phyloP scores from a whole-genome alignment of 2,888 invertebrate species.

The Perizoma flavofasciatum region DNA sequence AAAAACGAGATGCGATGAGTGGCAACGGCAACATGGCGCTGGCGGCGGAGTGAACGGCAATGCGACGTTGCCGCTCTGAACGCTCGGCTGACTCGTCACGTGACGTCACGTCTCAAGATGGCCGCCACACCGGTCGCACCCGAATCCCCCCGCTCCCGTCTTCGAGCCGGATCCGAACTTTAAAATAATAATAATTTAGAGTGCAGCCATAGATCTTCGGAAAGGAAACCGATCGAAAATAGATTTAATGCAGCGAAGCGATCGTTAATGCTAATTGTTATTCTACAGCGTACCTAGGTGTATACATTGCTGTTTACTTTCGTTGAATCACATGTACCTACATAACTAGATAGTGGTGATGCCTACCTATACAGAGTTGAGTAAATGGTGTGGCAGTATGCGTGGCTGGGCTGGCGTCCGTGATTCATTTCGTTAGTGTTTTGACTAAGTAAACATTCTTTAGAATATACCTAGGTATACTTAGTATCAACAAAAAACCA shows the following conservation, averaged over 20 bases:
- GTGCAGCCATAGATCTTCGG: slow-evolving; percentile 66
- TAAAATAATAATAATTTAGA: slow-evolving; percentile 74
- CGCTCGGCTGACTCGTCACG: slow-evolving; percentile 81
- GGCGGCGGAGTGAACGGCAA: slow-evolving; percentile 41
- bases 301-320: slow-evolving; percentile 71
- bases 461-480: slow-evolving; percentile 7
- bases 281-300: slow-evolving; percentile 62
- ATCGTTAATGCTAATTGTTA: slow-evolving; percentile 74
- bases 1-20: slow-evolving; percentile 39
- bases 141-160: slow-evolving; percentile 69
- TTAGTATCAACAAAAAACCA: no score
- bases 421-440: slow-evolving; percentile 60
- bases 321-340: slow-evolving; percentile 65
- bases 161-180: slow-evolving; percentile 75
- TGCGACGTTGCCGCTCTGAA: slow-evolving; percentile 77
- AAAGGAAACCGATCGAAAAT: slow-evolving; percentile 80
- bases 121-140: slow-evolving; percentile 77
- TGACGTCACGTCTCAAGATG: slow-evolving; percentile 84
- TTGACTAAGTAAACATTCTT: slow-evolving; percentile 41
- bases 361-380: slow-evolving; percentile 65
- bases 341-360: slow-evolving; percentile 52
- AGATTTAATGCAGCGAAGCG: slow-evolving; percentile 77
- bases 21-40: slow-evolving; percentile 67
- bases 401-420: slow-evolving; percentile 45
- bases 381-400: slow-evolving; percentile 50